phyloP scores from a whole-genome alignment of 1,140 invertebrate species.

The Chrysoperla carnea region DNA sequence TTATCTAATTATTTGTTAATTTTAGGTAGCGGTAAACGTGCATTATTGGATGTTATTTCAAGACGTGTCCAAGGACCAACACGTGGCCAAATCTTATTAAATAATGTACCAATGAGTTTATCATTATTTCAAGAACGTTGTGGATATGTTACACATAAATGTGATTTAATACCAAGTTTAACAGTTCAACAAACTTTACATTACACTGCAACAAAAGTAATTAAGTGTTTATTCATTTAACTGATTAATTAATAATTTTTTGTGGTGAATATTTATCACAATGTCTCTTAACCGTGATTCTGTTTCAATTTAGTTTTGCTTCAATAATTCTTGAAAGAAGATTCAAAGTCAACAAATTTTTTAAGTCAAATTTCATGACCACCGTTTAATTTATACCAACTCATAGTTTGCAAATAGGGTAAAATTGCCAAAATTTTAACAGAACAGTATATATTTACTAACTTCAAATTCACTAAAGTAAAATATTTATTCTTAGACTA shows the following conservation, averaged over 20 bases:
- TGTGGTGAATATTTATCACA: background rate
- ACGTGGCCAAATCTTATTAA: conserved; percentile 69
- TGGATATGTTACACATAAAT: conserved; percentile 68
- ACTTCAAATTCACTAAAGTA: no score
- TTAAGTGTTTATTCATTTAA: background rate
- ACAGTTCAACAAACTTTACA: conserved; percentile 71
- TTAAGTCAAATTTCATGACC: no score
- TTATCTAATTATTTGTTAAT: background rate
- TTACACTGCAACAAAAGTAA: conserved; percentile 59
- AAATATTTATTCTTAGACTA: no score
- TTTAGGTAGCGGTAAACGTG: conserved; percentile 72
- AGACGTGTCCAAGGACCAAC: conserved; percentile 51
- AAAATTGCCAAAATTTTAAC: no score
- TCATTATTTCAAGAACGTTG: conserved; percentile 70
- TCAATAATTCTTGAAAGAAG: no score
- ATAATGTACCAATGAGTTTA: conserved; percentile 61
- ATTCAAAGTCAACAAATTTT: no score
- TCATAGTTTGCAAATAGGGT: no score
- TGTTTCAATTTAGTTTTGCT: no score
- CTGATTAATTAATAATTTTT: background rate
- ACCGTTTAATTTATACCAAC: no score
- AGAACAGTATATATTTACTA: no score
- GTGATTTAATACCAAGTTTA: conserved; percentile 62
- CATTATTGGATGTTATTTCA: conserved; percentile 77
- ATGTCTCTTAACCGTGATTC: background rate